Conservation (phyloP, 2,113 vertebrate genomes). For the Xiphorhynchus elegans region DNA sequence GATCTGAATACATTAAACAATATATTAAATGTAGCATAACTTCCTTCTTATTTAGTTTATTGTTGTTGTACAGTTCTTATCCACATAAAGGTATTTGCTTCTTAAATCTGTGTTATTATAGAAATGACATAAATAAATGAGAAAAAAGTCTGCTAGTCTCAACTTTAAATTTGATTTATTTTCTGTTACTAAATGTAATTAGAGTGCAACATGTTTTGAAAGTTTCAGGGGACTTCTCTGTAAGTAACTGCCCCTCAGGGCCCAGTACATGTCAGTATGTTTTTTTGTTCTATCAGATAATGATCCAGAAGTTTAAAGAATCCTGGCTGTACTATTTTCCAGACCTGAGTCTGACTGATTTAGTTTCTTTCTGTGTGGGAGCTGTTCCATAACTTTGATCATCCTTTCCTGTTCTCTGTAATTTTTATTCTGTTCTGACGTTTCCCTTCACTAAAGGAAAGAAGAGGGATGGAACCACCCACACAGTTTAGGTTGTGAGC, state of each 20-base stretch:
- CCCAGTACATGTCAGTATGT: not conserved
- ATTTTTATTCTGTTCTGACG: not conserved
- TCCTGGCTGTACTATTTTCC: not conserved
- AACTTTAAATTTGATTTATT: slow-evolving; percentile 27
- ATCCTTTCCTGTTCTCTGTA: not conserved
- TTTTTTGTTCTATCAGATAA: not conserved
- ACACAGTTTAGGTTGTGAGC: not conserved
- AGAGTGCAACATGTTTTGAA: not conserved
- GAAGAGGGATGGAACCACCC: not conserved
- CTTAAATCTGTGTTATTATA: not conserved
- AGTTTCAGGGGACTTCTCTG: not conserved
- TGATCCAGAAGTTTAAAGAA: not conserved
- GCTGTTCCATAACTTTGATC: not conserved
- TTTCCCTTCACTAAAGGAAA: not conserved
- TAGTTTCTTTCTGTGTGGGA: not conserved
- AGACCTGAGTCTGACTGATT: not conserved
- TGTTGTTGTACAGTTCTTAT: not conserved
- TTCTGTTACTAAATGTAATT: not conserved
- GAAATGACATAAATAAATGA: not conserved
- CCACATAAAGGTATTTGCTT: not conserved
- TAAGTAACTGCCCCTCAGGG: not conserved
- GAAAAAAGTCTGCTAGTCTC: not conserved
- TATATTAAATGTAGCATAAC: not conserved
- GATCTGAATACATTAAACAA: not conserved
- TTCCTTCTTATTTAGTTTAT: not conserved